Evolutionary conservation across 2,888 invertebrate species (phyloP), one percentile per base, ranked within the genome.

Genomic region (Perithous albicinctus): DNA sequence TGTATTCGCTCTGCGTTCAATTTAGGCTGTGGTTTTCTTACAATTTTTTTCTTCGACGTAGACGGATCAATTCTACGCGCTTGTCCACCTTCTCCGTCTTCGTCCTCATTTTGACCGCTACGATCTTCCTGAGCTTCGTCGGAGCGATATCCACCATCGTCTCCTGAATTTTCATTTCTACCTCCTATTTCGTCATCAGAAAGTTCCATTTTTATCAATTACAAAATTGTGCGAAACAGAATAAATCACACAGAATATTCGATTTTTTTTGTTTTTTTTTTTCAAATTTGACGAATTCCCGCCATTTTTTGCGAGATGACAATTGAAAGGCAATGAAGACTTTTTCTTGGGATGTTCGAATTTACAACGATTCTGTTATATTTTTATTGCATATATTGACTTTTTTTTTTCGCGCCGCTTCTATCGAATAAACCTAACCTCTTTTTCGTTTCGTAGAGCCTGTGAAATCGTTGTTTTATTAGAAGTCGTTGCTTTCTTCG

Each of bases 1-100:
- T 95, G 96, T 12, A 99, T 93, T 5, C 95, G 94, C 32, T 96
- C 95, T 0, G 95, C 94, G 84, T 96, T 95, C 23, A 97, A 92
- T 83, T 95, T 94, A 1, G 95, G 95, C 76, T 95, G 94, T 0
- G 96, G 96, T 90, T 96, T 96, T 79, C 94, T 94, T 0, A 95
- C 92, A 0, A 95, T 93, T 61, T 94, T 93, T 85, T 94, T 95
- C 29, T 94, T 93, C 85, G 94, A 94, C 0, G 91, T 90, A 48
- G 92, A 88, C 3, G 89, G 89, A 84, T 90, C 89, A 0, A 94
- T 93, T 88, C 94, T 94, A 23, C 94, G 67, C 63, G 90, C 91
- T 0, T 88, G 70, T 1, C 87, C 80, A 1, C 84, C 78, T n/a
- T 81, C 69, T 56, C 85, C 66, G 23, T 84, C 72, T 59, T 85